Base-by-base conservation (phyloP, 2,797 vertebrate species). In the Cichlasoma orientale region DNA sequence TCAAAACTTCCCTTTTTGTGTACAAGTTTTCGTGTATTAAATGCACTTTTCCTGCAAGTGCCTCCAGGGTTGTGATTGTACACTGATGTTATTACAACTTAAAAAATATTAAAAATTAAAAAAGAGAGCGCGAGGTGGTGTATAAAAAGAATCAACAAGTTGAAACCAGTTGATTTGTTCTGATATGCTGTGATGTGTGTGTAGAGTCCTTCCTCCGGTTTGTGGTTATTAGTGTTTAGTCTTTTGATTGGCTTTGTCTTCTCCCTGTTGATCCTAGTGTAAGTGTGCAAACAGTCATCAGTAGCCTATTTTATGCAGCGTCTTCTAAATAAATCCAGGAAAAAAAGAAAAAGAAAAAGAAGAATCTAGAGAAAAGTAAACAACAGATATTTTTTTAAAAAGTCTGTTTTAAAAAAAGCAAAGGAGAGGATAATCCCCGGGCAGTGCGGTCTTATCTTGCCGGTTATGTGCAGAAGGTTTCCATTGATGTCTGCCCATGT, bases 261-360 rank as follows among this genome's bases (percentile, higher is more conserved):
- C 92, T 97, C 96, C 95, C 96, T 96, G 95, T 92, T 92, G 95
- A 93, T 94, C 93, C 91, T 92, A 86, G 79, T 72, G 74, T 94
- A 92, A 83, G 82, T 71, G 81, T 97, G 96, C 97, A 97, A 98
- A 99, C 97, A 97, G 97, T 97, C 96, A 14, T 93, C 92, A 19
- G 63, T 31, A 68, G 25, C 63, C 63, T 68, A n/a, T 68, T 68
- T 52, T 90, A 85, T 88, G 84, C 84, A 93, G 86, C 94, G 93
- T 95, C 93, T 85, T 55, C 76, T 56, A 86, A 89, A 83, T 33
- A 78, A 71, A 79, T 54, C 50, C 72, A 82, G 25, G 94, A 95
- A 93, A 95, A 93, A 91, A 27, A 78, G 41, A 21, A 44, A 63
- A 7, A 31, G 8, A 2, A 27, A 63, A 95, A 82, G 94, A 89